Conservation (phyloP, 1,140 invertebrate species). For the Epicauta chinensis region DNA sequence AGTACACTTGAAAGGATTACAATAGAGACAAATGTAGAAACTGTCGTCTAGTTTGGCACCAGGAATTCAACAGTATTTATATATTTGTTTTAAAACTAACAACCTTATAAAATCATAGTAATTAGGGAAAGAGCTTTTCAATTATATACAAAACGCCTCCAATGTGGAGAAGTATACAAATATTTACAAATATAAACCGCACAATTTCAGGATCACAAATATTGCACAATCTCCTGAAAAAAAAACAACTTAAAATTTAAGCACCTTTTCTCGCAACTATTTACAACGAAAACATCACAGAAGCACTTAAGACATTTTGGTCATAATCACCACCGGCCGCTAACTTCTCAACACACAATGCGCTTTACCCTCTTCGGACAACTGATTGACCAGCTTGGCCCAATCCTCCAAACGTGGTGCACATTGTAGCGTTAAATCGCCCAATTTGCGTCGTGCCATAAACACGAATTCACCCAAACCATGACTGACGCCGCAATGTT, state of each 20-base stretch:
- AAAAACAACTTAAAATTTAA: too few relatives aligned
- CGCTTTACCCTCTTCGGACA: constrained; percentile 52
- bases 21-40: neutral
- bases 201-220: too few relatives aligned
- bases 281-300: constrained; percentile 11
- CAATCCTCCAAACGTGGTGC: constrained; percentile 66
- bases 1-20: constrained; percentile 2
- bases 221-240: too few relatives aligned
- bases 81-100: neutral
- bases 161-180: too few relatives aligned
- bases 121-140: too few relatives aligned
- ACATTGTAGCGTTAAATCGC: constrained; percentile 62
- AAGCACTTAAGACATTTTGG: constrained; percentile 13
- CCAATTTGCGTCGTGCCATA: constrained; percentile 67
- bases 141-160: too few relatives aligned
- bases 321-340: constrained; percentile 1
- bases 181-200: too few relatives aligned
- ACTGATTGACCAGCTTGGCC: constrained; percentile 52
- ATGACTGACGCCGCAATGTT: constrained; percentile 60
- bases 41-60: constrained; percentile 13
- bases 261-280: neutral
- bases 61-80: constrained; percentile 6
- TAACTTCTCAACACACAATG: constrained; percentile 56
- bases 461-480: constrained; percentile 73
- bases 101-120: too few relatives aligned